Base-by-base conservation (phyloP, 2,888 invertebrate species). In the Alloplasta piceator region DNA sequence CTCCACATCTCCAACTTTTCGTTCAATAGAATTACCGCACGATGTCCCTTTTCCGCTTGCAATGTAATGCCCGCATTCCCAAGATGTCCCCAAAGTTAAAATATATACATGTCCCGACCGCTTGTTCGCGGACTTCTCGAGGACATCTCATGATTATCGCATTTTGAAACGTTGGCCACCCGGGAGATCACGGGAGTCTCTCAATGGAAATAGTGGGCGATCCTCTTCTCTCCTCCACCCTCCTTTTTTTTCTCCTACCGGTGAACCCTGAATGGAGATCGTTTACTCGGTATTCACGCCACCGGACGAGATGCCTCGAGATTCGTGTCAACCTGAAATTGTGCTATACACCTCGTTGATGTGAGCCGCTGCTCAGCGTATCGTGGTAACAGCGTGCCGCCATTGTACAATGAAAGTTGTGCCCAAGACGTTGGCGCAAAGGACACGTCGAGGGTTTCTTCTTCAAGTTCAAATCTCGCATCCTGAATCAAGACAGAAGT, bases 281-380 rank as follows among this genome's bases (percentile, higher is more conserved):
- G 90, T 90, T 90, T 89, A 89, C 90, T 90, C 86, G 73, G 89
- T 87, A 90, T 90, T 91, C 90, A 90, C 75, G 76, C n/a, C n/a
- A n/a, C n/a, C n/a, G n/a, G n/a, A n/a, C n/a, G n/a, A n/a, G n/a
- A n/a, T n/a, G n/a, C n/a, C n/a, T n/a, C n/a, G n/a, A n/a, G n/a
- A n/a, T n/a, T n/a, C n/a, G n/a, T n/a, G n/a, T n/a, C n/a, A n/a
- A n/a, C n/a, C n/a, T n/a, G n/a, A n/a, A n/a, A n/a, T n/a, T n/a
- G n/a, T n/a, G n/a, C n/a, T n/a, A n/a, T n/a, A n/a, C n/a, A n/a
- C n/a, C n/a, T n/a, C n/a, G n/a, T n/a, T n/a, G n/a, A n/a, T n/a
- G n/a, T n/a, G n/a, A n/a, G n/a, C n/a, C n/a, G n/a, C n/a, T n/a
- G n/a, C n/a, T n/a, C n/a, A n/a, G n/a, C n/a, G n/a, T n/a, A n/a